phyloP scores from a whole-genome alignment of 2,113 vertebrate species.

The Cariama cristata region DNA sequence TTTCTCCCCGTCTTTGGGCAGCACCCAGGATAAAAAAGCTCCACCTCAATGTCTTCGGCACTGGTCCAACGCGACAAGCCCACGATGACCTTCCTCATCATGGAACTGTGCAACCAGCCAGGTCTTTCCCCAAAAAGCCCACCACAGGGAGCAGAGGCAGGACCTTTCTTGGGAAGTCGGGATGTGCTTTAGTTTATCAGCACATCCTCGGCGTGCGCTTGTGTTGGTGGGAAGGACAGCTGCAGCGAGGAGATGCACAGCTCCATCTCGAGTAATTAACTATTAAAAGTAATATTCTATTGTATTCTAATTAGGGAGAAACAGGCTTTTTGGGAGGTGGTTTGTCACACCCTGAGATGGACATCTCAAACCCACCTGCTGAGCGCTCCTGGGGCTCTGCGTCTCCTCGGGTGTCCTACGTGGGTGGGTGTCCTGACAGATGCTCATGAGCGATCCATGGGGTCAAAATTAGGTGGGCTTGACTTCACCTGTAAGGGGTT shows the following conservation, averaged over 20 bases:
- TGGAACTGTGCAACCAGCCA: rapidly evolving
- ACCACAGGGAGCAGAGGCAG: not conserved
- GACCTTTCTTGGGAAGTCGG: not conserved
- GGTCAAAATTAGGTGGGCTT: not conserved
- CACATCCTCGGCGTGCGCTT: rapidly evolving
- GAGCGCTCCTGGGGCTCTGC: not conserved
- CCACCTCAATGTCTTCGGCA: rapidly evolving
- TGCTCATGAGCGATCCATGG: rapidly evolving
- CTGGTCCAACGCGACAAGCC: not conserved
- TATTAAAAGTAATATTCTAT: not conserved
- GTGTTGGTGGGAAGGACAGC: not conserved
- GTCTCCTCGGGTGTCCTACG: rapidly evolving
- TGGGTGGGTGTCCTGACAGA: too few relatives aligned
- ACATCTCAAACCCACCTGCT: not conserved
- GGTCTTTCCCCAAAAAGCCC: not conserved
- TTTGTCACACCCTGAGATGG: not conserved
- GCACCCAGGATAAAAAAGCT: not conserved
- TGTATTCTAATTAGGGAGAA: not conserved
- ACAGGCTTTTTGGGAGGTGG: not conserved
- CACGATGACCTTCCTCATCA: rapidly evolving
- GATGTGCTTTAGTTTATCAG: not conserved
- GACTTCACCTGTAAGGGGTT: not conserved
- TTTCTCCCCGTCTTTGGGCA: rapidly evolving
- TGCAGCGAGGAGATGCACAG: not conserved
- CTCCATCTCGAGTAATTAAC: not conserved